Conservation (phyloP, 2,113 vertebrate genomes). For the Actinemys pallida region DNA sequence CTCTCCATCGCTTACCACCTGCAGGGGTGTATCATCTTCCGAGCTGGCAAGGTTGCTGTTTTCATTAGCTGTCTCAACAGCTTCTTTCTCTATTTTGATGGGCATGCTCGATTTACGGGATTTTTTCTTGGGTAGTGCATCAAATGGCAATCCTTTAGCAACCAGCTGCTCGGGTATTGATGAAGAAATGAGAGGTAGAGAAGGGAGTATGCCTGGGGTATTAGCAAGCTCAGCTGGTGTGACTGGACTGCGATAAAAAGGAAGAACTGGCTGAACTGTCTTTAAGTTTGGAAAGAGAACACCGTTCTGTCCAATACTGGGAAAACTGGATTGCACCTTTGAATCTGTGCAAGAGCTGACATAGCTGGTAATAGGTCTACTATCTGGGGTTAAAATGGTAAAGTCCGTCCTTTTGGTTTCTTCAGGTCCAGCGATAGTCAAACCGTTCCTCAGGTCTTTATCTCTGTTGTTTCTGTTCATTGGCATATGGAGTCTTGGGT, state of each 20-base stretch:
- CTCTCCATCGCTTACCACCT: slow-evolving; percentile 77
- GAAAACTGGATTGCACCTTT: slow-evolving; percentile 82
- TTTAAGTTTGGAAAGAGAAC: slow-evolving; percentile 96
- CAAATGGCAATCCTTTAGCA: slow-evolving; percentile 78
- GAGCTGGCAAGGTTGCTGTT: slow-evolving; percentile 82
- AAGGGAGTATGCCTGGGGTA: slow-evolving; percentile 92
- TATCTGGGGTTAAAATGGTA: slow-evolving; percentile 75
- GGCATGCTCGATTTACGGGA: slow-evolving; percentile 99
- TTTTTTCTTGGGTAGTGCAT: slow-evolving; percentile 94
- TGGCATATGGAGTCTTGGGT: slow-evolving; percentile 97
- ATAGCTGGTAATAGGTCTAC: slow-evolving; percentile 84
- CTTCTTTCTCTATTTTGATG: slow-evolving; percentile 96
- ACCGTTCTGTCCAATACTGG: slow-evolving; percentile 86
- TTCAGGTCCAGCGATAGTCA: slow-evolving; percentile 80
- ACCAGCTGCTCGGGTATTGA: slow-evolving; percentile 87
- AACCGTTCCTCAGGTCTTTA: slow-evolving; percentile 88
- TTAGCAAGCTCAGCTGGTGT: slow-evolving; percentile 95
- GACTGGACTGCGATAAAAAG: slow-evolving; percentile 95
- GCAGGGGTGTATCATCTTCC: slow-evolving; percentile 83
- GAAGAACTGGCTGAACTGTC: slow-evolving; percentile 96
- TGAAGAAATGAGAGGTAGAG: slow-evolving; percentile 91
- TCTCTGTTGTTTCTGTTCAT: slow-evolving; percentile 98
- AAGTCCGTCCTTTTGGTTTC: slow-evolving; percentile 83
- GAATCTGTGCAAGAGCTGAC: slow-evolving; percentile 83
- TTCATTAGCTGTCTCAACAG: slow-evolving; percentile 77